A percentile compares a stretch with the other conserved stretches of the same genome.
Conservation (phyloP, 1,140 invertebrate species). For the Ditylenchus dipsaci region DNA sequence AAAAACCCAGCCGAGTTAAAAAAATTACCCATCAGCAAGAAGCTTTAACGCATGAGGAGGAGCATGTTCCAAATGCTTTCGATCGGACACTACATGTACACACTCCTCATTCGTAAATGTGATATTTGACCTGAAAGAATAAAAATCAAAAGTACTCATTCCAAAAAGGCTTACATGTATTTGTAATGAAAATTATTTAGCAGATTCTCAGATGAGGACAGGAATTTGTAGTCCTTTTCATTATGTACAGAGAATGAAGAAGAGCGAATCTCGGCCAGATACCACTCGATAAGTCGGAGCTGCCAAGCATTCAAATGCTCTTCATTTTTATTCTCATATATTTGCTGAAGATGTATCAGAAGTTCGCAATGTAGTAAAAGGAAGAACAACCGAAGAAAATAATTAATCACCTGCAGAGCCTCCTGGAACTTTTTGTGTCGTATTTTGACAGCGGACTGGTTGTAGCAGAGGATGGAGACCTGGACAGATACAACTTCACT, state of each 20-base stretch:
- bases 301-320: slow-evolving; percentile 48
- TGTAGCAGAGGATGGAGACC: too few species aligned
- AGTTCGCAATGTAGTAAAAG: background rate
- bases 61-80: slow-evolving; percentile 41
- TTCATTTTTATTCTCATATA: slow-evolving; percentile 28
- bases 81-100: slow-evolving; percentile 29
- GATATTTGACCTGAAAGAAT: slow-evolving; percentile 43
- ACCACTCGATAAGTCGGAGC: slow-evolving; percentile 45
- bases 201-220: background rate
- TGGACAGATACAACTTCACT: too few species aligned
- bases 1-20: too few species aligned
- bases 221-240: slow-evolving; percentile 44
- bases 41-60: slow-evolving; percentile 50
- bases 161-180: background rate
- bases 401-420: slow-evolving; percentile 32
- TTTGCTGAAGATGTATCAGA: slow-evolving; percentile 26
- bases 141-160: background rate
- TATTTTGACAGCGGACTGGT: too few species aligned
- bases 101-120: slow-evolving; percentile 50
- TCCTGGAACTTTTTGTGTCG: slow-evolving; percentile 6
- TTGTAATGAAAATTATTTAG: background rate
- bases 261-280: slow-evolving; percentile 40
- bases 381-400: background rate
- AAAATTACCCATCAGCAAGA: slow-evolving; percentile 39
- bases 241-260: slow-evolving; percentile 20